A percentile compares a stretch with the other conserved stretches of the same genome.
phyloP scores from a whole-genome alignment of 2,888 invertebrate genomes.

The Malacosoma neustria region DNA sequence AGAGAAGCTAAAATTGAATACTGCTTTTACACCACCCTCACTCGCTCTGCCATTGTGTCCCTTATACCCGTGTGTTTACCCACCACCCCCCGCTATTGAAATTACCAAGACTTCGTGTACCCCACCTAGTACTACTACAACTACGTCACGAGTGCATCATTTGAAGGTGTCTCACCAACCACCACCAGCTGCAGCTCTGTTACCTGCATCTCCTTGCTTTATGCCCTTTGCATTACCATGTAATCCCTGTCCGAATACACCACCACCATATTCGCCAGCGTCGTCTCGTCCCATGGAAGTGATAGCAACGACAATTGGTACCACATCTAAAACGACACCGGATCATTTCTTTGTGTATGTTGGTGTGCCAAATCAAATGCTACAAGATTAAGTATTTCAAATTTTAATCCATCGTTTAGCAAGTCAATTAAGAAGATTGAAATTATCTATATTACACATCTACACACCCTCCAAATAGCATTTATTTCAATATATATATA shows the following conservation, averaged over 20 bases:
- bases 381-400: slow-evolving; percentile 3
- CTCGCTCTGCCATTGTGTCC: slow-evolving; percentile 17
- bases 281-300: background rate
- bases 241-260: slow-evolving; percentile 3
- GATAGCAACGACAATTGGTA: background rate
- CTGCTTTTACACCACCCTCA: slow-evolving; percentile 19
- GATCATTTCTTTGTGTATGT: slow-evolving; percentile 34
- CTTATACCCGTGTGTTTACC: background rate
- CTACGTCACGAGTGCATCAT: background rate
- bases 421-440: too few species aligned
- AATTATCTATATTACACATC: too few species aligned
- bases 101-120: slow-evolving; percentile 13
- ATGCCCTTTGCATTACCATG: too few species aligned
- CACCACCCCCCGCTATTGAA: slow-evolving; percentile 5
- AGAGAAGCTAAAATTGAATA: background rate
- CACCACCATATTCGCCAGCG: slow-evolving; percentile 5
- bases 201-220: slow-evolving; percentile 4
- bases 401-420: too few species aligned
- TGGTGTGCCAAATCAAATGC: slow-evolving; percentile 34
- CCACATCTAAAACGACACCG: slow-evolving; percentile 1
- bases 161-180: too few species aligned
- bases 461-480: too few species aligned
- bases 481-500: too few species aligned
- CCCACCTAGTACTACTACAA: slow-evolving; percentile 14
- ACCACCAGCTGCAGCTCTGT: slow-evolving; percentile 9